These are phyloP conservation scores for Prorops nasuta DNA, from an alignment of 1,140 invertebrate species.

Conservation along the genomic window DNA sequence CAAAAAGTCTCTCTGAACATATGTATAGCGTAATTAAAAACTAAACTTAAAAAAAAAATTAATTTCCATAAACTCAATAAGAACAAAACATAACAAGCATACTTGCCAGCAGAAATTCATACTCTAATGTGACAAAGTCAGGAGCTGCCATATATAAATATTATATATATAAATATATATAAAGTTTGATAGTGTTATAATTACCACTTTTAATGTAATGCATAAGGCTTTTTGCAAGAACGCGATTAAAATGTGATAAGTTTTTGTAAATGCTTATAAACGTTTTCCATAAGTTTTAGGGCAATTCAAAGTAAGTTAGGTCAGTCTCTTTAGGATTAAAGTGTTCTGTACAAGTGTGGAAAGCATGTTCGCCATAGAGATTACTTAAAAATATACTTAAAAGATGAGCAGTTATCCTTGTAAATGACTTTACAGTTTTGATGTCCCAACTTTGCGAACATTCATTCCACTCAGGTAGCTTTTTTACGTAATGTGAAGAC, in stretches of 20 bases:
- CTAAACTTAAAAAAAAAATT: too few species aligned
- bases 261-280: conserved; percentile 60
- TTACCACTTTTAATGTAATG: conserved; percentile 23
- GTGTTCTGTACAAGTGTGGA: conserved; percentile 39
- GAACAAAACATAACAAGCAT: too few species aligned
- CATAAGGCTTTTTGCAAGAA: conserved; percentile 44
- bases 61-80: too few species aligned
- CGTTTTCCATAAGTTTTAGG: conserved; percentile 51
- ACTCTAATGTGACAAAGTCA: not conserved
- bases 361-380: conserved; percentile 26
- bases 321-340: conserved; percentile 38
- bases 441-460: conserved; percentile 24
- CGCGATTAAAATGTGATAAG: conserved; percentile 56
- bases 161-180: not conserved
- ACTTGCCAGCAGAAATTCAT: too few species aligned
- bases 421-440: too few species aligned
- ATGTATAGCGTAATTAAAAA: conserved; percentile 26
- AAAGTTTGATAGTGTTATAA: not conserved
- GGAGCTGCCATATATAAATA: not conserved
- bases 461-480: conserved; percentile 49
- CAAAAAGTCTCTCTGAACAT: conserved; percentile 31
- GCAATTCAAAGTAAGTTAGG: conserved; percentile 40
- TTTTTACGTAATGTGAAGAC: conserved; percentile 53
- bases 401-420: too few species aligned
- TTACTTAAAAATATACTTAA: conserved; percentile 1